These are phyloP conservation scores for Forficula auricularia DNA, from an alignment of 1,140 invertebrate genomes.

Conservation along the genomic window DNA sequence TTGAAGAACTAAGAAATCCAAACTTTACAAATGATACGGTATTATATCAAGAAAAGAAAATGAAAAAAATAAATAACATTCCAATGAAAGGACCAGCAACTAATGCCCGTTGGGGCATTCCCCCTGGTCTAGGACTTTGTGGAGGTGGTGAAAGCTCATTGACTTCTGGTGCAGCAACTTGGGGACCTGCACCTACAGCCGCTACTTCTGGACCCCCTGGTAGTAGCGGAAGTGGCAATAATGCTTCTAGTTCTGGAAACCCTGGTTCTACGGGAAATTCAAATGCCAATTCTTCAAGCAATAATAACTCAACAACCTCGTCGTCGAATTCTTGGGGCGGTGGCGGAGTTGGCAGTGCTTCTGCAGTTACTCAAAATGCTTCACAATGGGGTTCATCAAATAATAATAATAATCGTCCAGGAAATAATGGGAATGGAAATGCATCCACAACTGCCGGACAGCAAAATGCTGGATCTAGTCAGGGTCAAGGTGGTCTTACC, in stretches of 20 bases:
- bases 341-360: constrained; percentile 11
- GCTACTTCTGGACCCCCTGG: constrained; percentile 38
- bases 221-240: constrained; percentile 17
- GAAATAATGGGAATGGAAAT: no score
- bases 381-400: no score
- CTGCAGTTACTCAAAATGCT: no score
- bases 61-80: no score
- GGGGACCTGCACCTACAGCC: constrained; percentile 45
- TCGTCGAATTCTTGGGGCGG: constrained; percentile 10
- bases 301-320: no score
- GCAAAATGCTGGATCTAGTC: constrained; percentile 14
- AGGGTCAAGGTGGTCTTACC: constrained; percentile 17
- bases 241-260: constrained; percentile 11
- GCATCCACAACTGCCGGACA: no score
- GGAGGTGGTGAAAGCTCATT: constrained; percentile 63
- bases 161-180: constrained; percentile 49
- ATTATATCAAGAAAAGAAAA: constrained; percentile 3
- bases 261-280: no score
- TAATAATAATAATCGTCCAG: no score
- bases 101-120: constrained; percentile 35
- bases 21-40: constrained; percentile 2
- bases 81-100: constrained; percentile 17
- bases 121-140: constrained; percentile 37
- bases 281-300: no score
- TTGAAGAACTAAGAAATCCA: no score